phyloP scores from a whole-genome alignment of 2,888 invertebrate species.

The Pristionchus arcanus region DNA sequence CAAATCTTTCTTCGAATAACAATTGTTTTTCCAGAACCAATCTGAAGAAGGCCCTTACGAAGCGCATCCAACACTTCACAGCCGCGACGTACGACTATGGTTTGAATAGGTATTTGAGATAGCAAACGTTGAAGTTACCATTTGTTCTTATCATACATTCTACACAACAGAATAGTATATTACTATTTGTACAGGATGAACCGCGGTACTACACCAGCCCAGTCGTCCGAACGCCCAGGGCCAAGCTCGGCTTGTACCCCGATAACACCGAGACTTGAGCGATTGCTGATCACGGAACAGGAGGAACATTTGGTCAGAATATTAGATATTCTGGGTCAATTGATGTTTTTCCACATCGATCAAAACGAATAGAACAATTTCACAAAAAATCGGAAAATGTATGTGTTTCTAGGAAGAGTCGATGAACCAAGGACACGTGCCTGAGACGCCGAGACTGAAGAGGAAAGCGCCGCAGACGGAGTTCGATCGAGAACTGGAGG shows the following conservation, averaged over 20 bases:
- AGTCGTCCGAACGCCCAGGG: neutral
- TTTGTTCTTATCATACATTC: too few relatives aligned
- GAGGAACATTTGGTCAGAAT: constrained; percentile 24
- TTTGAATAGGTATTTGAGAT: neutral
- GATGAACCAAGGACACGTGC: neutral
- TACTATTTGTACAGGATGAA: neutral
- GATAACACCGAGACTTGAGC: neutral
- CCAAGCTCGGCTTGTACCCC: neutral
- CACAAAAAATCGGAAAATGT: neutral
- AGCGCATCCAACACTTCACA: constrained; percentile 18
- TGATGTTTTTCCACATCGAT: too few relatives aligned
- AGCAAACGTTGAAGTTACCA: too few relatives aligned
- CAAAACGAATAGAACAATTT: too few relatives aligned
- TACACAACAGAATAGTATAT: too few relatives aligned
- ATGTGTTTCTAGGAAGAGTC: constrained; percentile 19
- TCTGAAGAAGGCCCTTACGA: constrained; percentile 35
- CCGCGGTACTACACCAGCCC: neutral
- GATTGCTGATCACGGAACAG: constrained; percentile 8
- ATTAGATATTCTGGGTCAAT: too few relatives aligned
- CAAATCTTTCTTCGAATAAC: too few relatives aligned
- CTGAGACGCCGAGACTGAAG: neutral
- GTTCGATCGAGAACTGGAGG: constrained; percentile 47
- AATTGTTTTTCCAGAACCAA: constrained; percentile 11
- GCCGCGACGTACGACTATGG: constrained; percentile 46
- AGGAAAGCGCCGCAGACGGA: neutral